Evolutionary conservation across 2,888 invertebrate species (phyloP).

Genomic region (Hyposoter didymator): DNA sequence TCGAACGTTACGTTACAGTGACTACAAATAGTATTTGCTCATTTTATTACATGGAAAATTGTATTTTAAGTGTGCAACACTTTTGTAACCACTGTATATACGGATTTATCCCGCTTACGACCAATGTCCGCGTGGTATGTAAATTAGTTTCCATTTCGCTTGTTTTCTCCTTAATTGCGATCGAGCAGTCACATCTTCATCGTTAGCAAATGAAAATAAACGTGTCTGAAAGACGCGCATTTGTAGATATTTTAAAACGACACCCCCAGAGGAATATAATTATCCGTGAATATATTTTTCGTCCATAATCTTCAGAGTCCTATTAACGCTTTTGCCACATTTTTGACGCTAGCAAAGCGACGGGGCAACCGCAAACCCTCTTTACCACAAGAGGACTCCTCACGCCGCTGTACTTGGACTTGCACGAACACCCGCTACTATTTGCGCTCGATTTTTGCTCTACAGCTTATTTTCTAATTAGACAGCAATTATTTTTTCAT

Average conservation of each 20-base stretch:
- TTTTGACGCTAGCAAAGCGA: constrained; percentile 1
- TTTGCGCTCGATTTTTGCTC: too few relatives aligned
- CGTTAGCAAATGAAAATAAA: constrained; percentile 36
- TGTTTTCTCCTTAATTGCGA: constrained; percentile 30
- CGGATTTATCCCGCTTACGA: not conserved
- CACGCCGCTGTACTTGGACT: not conserved
- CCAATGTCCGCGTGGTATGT: not conserved
- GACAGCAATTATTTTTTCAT: too few relatives aligned
- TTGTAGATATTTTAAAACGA: not conserved
- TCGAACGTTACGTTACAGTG: too few relatives aligned
- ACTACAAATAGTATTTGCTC: too few relatives aligned
- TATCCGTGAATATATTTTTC: not conserved
- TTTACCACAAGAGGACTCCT: constrained; percentile 20
- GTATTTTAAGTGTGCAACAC: too few relatives aligned
- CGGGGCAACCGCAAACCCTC: not conserved
- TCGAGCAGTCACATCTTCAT: constrained; percentile 16
- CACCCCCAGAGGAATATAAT: not conserved
- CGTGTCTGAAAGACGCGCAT: not conserved
- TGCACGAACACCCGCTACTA: not conserved
- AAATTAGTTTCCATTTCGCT: not conserved
- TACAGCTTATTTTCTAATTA: too few relatives aligned
- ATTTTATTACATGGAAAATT: too few relatives aligned
- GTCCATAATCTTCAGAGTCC: not conserved
- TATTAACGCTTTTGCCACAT: constrained; percentile 5
- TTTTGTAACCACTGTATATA: too few relatives aligned